Evolutionary conservation across 2,113 vertebrate species (phyloP), one percentile per base, ranked within the genome.

Genomic region (Cacatua alba): DNA sequence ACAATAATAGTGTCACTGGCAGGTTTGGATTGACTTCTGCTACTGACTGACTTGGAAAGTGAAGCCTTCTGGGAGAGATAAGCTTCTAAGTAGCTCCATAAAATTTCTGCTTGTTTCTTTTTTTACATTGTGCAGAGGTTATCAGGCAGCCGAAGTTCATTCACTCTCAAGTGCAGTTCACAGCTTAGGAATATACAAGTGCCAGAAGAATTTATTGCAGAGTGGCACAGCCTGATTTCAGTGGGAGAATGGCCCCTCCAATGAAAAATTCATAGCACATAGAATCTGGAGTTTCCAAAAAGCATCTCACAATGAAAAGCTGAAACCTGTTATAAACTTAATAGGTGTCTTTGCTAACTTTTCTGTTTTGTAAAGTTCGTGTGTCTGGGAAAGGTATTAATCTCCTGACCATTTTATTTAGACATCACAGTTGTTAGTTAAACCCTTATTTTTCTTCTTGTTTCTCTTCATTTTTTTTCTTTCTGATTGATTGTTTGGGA

Each of bases 21-120:
- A 96, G 65, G 49, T 91, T 89, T 90, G 48, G 69, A 96, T 49
- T 97, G 85, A 90, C 97, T 97, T 92, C 67, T 93, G 90, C 92
- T 94, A 77, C 70, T 88, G 74, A 75, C 85, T 96, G 79, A 89
- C 80, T 96, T 51, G 41, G 92, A 92, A 97, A 96, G 64, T 41
- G 49, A 96, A 93, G 74, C 26, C 28, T 96, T 92, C 57, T 75
- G 14, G 35, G 17, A 29, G 65, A 94, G 81, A 90, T 93, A 97
- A 97, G 89, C 91, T 91, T 93, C 26, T 91, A 92, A 96, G 72
- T 60, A 91, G 82, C 33, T 94, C 57, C 60, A 69, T 90, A 94
- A 91, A 87, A 94, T 87, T 92, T 76, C 74, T 76, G 39, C 77
- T 91, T 87, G 51, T 82, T 88, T 91, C 83, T 68, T 96, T 90